These are phyloP conservation scores for Drosophila conformis DNA, from an alignment of 2,888 invertebrate genomes.

Conservation along the genomic window DNA sequence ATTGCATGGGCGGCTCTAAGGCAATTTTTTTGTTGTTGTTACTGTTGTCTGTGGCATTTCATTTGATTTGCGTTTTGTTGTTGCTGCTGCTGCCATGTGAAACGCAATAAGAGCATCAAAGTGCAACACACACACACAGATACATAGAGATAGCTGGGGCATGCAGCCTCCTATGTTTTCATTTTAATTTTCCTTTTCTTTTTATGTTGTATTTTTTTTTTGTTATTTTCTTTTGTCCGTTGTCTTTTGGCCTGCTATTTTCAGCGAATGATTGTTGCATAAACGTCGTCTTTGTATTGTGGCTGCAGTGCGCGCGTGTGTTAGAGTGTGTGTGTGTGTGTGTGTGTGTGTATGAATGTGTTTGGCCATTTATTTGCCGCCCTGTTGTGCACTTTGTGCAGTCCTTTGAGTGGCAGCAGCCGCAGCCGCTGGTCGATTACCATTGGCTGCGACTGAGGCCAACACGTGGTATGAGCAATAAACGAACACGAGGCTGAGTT, in stretches of 20 bases:
- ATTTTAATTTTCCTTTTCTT: slow-evolving; percentile 32
- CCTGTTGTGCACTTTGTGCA: slow-evolving; percentile 74
- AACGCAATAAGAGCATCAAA: slow-evolving; percentile 80
- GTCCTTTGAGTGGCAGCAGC: slow-evolving; percentile 66
- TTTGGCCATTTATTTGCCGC: slow-evolving; percentile 51
- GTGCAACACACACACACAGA: slow-evolving; percentile 55
- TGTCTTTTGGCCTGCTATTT: slow-evolving; percentile 60
- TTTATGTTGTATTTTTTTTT: background rate
- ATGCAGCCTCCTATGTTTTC: slow-evolving; percentile 63
- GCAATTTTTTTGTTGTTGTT: slow-evolving; percentile 64
- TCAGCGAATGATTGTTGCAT: slow-evolving; percentile 80
- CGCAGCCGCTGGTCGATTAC: slow-evolving; percentile 46
- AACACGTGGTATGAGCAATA: slow-evolving; percentile 67
- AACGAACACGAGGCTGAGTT: slow-evolving; percentile 3
- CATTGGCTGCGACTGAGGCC: slow-evolving; percentile 44
- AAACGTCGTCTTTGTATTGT: slow-evolving; percentile 78
- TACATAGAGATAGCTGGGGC: slow-evolving; percentile 12
- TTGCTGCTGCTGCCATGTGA: slow-evolving; percentile 45
- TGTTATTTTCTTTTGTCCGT: slow-evolving; percentile 27
- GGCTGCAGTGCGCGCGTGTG: slow-evolving; percentile 47
- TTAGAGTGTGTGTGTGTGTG: slow-evolving; percentile 17
- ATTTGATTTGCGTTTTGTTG: slow-evolving; percentile 73
- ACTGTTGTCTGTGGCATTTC: slow-evolving; percentile 71
- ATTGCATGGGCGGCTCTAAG: slow-evolving; percentile 80
- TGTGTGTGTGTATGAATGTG: slow-evolving; percentile 23